These are phyloP conservation scores for Harpalus rubripes DNA, from an alignment of 2,888 invertebrate genomes.

Conservation along the genomic window DNA sequence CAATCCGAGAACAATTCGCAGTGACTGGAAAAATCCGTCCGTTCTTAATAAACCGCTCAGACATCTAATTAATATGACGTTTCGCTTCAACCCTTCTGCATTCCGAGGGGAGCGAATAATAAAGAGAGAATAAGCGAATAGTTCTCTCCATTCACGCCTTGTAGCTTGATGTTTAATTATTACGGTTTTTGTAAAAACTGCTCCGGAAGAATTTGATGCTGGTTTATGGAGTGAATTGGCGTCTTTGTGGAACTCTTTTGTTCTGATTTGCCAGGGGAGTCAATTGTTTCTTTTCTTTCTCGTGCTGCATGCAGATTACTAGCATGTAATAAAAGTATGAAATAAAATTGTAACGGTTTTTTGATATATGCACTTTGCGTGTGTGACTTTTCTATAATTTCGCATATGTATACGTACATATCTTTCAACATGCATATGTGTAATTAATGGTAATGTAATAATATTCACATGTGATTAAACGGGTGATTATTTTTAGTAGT, in stretches of 20 bases:
- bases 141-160: slow-evolving; percentile 70
- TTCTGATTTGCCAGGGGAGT: slow-evolving; percentile 27
- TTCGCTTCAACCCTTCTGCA: slow-evolving; percentile 68
- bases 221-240: slow-evolving; percentile 37
- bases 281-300: slow-evolving; percentile 35
- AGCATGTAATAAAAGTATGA: neutral
- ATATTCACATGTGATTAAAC: neutral
- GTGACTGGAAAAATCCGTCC: slow-evolving; percentile 50
- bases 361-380: neutral
- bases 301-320: slow-evolving; percentile 19
- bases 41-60: slow-evolving; percentile 73
- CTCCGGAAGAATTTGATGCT: slow-evolving; percentile 68
- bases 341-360: slow-evolving; percentile 24
- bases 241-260: slow-evolving; percentile 28
- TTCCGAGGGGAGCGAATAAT: slow-evolving; percentile 71
- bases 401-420: neutral
- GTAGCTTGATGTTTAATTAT: slow-evolving; percentile 73
- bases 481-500: neutral
- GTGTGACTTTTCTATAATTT: neutral
- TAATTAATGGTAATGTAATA: slow-evolving; percentile 7
- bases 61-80: slow-evolving; percentile 75
- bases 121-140: slow-evolving; percentile 70
- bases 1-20: slow-evolving; percentile 57
- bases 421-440: neutral
- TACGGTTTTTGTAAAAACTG: slow-evolving; percentile 72